phyloP scores from a whole-genome alignment of 2,113 vertebrate species.

The Odocoileus hemionus region DNA sequence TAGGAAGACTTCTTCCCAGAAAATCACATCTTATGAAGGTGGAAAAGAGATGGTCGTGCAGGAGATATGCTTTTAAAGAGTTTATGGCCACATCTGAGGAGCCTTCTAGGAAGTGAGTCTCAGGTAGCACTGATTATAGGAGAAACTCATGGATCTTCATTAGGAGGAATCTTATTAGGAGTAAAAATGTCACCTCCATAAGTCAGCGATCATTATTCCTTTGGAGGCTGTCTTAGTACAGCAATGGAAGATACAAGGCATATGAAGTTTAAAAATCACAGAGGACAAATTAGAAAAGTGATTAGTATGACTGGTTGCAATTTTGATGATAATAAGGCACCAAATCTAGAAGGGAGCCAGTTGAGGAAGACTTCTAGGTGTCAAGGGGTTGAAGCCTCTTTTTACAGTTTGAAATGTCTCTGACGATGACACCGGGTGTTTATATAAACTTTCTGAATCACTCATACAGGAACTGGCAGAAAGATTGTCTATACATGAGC shows the following conservation, averaged over 20 bases:
- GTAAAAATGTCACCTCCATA: background rate
- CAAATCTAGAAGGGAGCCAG: background rate
- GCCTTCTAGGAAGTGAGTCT: background rate
- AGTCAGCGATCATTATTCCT: background rate
- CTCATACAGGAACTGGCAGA: background rate
- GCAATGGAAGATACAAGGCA: background rate
- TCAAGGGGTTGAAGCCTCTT: background rate
- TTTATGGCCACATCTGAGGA: background rate
- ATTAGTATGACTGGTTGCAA: background rate
- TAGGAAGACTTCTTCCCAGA: background rate
- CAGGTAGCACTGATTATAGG: background rate
- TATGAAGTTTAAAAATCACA: background rate
- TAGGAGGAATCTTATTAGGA: background rate
- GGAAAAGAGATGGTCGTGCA: background rate
- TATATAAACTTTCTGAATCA: background rate
- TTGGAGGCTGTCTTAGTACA: background rate
- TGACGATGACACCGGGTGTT: background rate
- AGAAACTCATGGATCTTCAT: background rate
- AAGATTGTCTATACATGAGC: background rate
- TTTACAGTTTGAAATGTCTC: background rate
- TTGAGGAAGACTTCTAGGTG: background rate
- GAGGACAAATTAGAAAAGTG: background rate
- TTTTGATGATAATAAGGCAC: background rate
- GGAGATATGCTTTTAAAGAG: background rate
- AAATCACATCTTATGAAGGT: background rate